Base-by-base conservation (phyloP, 2,888 invertebrate genomes). In the Carpatolechia fugitivella region DNA sequence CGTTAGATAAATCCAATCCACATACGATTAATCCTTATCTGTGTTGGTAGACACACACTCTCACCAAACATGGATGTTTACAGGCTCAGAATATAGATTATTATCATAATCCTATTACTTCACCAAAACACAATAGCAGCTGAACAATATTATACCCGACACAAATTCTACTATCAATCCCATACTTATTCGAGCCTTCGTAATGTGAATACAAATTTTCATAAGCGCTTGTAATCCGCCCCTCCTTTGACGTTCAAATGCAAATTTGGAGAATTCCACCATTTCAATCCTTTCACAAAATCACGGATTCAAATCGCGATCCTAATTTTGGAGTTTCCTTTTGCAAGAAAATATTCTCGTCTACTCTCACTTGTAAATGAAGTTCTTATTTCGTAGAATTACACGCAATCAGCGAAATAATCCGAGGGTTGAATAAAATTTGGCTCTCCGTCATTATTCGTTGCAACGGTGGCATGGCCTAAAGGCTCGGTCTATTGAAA, bases 241-340 rank as follows among this genome's bases (percentile, higher is more conserved):
- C 58, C 67, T 63, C 71, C 64, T 60, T 65, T 57, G 57, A 60
- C 65, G 65, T 71, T 72, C 65, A 71, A 72, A 76, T 78, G 74
- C 72, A 70, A 77, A 78, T 75, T 77, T 58, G 52, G 60, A 61
- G 66, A 65, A 67, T 65, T 73, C 63, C 72, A 69, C 72, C 70
- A 70, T 74, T 77, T 72, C 69, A 75, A 77, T 74, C 76, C 72
- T 77, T 77, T 72, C 65, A 60, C 62, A 50, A 65, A 74, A 77
- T 76, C 72, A 73, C 55, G 63, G 68, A 76, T 57, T 57, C 57
- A 56, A 55, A 60, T 57, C 54, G 52, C 46, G 52, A 40, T 52
- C 51, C 56, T 57, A 56, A 56, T 54, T 53, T 54, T 29, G 54
- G 56, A 33, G 51, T 41, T 40, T 56, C 40, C 52, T 56, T 46